phyloP scores from a whole-genome alignment of 1,140 invertebrate species.

The Branchinecta lindahli region DNA sequence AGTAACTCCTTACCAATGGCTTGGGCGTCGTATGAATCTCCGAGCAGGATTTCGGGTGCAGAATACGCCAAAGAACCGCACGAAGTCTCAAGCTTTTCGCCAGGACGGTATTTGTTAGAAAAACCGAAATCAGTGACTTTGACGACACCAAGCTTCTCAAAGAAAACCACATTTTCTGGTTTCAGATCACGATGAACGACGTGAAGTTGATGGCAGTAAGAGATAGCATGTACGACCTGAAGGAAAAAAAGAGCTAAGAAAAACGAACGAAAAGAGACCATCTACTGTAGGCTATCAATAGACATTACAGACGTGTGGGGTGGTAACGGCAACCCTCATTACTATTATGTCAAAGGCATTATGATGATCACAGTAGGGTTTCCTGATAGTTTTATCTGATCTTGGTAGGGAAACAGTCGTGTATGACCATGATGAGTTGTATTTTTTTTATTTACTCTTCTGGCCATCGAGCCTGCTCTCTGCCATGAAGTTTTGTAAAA shows the following conservation, averaged over 20 bases:
- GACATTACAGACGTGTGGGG: slow-evolving; percentile 11
- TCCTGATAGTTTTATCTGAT: too few relatives aligned
- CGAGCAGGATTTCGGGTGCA: slow-evolving; percentile 94
- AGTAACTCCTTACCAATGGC: slow-evolving; percentile 51
- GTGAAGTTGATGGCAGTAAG: slow-evolving; percentile 90
- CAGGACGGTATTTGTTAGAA: slow-evolving; percentile 70
- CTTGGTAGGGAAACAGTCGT: too few relatives aligned
- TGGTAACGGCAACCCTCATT: too few relatives aligned
- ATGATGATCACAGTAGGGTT: too few relatives aligned
- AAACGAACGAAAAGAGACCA: too few relatives aligned
- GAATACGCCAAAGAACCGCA: slow-evolving; percentile 99
- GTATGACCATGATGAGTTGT: too few relatives aligned
- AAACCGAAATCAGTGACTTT: slow-evolving; percentile 96
- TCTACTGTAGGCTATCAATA: too few relatives aligned
- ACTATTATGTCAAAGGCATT: too few relatives aligned
- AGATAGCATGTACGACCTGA: slow-evolving; percentile 92
- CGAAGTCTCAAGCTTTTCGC: slow-evolving; percentile 92
- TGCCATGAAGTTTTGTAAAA: too few relatives aligned
- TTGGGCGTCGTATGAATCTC: slow-evolving; percentile 83
- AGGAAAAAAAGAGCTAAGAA: slow-evolving; percentile 24
- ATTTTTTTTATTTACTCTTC: too few relatives aligned
- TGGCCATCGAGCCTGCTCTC: too few relatives aligned
- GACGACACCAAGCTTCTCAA: slow-evolving; percentile 88
- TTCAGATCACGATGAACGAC: slow-evolving; percentile 91
- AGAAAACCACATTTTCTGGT: slow-evolving; percentile 98